Evolutionary conservation across 2,888 invertebrate species (phyloP), one percentile per base, ranked within the genome.

Genomic region (Chloroclystis v-ata): DNA sequence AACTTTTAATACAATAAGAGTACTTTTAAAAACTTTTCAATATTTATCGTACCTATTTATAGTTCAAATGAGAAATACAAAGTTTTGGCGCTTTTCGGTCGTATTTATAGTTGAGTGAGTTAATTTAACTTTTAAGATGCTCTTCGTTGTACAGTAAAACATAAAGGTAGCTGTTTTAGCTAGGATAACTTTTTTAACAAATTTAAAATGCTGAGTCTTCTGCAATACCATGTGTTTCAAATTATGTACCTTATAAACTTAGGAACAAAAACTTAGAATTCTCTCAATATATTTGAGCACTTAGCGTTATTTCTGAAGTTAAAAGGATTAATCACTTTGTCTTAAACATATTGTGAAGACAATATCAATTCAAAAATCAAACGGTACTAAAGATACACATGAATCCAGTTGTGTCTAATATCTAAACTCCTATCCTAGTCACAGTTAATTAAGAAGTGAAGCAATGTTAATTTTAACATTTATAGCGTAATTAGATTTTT

Each of bases 401-500:
- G 33, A 37, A 32, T 42, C 41, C 20, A 28, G 33, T 32, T 32
- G 4, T 32, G n/a, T 35, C 37, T 10, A 25, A 37, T 12, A 13
- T 20, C 33, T n/a, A 28, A 30, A 45, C 59, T 61, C 62, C 52
- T 57, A 56, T 62, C 65, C 65, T 63, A 65, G 61, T 66, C 62
- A 59, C 63, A 65, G 69, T 68, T 78, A 74, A 73, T 60, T 80
- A 82, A 78, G 73, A 69, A 79, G 73, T 67, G 64, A 86, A 87
- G 87, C 87, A 86, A 87, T 87, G 83, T 85, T 86, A 86, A 86
- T 85, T 87, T 84, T 85, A 87, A 86, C 78, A 82, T 82, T 79
- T 72, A 75, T 84, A 84, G 75, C 65, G 69, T 86, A 86, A 82
- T 83, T 86, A 85, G 83, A 84, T 75, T 84, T 85, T 84, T 85